Evolutionary conservation across 1,140 invertebrate genomes (phyloP), one percentile per base, ranked within the genome.

Genomic region (Riptortus pedestris): DNA sequence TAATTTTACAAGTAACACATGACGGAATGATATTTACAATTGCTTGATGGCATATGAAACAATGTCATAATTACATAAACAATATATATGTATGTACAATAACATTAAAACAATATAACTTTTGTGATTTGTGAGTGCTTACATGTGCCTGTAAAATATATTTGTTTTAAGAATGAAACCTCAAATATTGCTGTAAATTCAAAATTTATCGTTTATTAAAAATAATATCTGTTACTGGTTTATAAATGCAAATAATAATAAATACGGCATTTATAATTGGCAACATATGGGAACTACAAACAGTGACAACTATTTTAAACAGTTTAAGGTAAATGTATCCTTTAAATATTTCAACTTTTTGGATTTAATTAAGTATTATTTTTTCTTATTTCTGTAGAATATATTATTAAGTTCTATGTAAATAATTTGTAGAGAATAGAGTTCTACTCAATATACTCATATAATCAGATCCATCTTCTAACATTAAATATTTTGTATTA

Each of bases 1-100:
- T 55, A 24, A 55, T 55, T 47, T 47, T 47, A n/a, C n/a, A n/a
- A n/a, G n/a, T 7, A 38, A 55, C 51, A 55, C 51, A 55, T 24
- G 2, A 14, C 12, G 51, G 51, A 55, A 55, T 26, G 51, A 55
- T 55, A 55, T 24, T 24, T 55, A 55, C 26, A 55, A 22, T 3
- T 55, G 24, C 20, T 26, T 55, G 24, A 55, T 55, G 51, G 24
- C 24, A 55, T 47, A 47, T n/a, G n/a, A 55, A 55, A 55, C 51
- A 55, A 55, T 24, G 26, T 14, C 9, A 55, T 24, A 55, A 22
- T 24, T 55, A 55, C 51, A 55, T 55, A 24, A 55, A 9, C 51
- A 24, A 24, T 55, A 26, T 24, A 55, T 24, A 47, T 47, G 2
- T 24, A 55, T 24, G 51, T 24, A 24, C 24, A 20, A 55, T 24